A percentile compares a stretch with the other conserved stretches of the same genome.
Conservation (phyloP, 2,888 invertebrate species). For the Drosophila paramelanica region DNA sequence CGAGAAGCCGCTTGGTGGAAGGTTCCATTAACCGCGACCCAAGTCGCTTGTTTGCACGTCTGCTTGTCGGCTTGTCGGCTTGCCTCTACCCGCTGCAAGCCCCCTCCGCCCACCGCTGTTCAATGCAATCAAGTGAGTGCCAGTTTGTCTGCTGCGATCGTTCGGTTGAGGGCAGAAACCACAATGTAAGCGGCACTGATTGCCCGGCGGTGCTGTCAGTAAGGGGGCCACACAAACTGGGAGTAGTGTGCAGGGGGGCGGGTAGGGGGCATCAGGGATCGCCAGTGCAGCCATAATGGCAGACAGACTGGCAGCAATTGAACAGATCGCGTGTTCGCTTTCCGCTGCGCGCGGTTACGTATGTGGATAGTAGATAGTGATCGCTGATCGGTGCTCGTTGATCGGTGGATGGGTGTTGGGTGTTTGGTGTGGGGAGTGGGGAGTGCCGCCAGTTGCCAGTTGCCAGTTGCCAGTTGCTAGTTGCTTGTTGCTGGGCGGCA, state of each 20-base stretch:
- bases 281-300: conserved; percentile 59
- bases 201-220: conserved; percentile 30
- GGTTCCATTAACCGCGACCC: conserved; percentile 65
- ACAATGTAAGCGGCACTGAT: conserved; percentile 56
- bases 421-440: background rate
- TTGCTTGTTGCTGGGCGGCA: conserved; percentile 74
- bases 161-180: conserved; percentile 54
- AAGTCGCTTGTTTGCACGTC: conserved; percentile 32
- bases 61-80: conserved; percentile 17
- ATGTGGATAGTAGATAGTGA: conserved; percentile 27
- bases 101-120: conserved; percentile 21
- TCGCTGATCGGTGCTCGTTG: background rate
- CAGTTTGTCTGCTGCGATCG: conserved; percentile 77
- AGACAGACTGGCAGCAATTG: conserved; percentile 76
- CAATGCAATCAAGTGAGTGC: conserved; percentile 77
- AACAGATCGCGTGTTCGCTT: conserved; percentile 72
- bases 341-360: conserved; percentile 51
- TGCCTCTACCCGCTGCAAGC: conserved; percentile 1
- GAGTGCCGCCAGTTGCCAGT: background rate
- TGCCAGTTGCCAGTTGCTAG: background rate
- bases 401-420: background rate
- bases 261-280: background rate
- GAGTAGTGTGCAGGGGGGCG: background rate
- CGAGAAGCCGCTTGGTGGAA: conserved; percentile 47
- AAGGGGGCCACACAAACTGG: conserved; percentile 31